Evolutionary conservation across 1,140 invertebrate species (phyloP), one percentile per base, ranked within the genome.

Genomic region (Wiebesia pumilae): DNA sequence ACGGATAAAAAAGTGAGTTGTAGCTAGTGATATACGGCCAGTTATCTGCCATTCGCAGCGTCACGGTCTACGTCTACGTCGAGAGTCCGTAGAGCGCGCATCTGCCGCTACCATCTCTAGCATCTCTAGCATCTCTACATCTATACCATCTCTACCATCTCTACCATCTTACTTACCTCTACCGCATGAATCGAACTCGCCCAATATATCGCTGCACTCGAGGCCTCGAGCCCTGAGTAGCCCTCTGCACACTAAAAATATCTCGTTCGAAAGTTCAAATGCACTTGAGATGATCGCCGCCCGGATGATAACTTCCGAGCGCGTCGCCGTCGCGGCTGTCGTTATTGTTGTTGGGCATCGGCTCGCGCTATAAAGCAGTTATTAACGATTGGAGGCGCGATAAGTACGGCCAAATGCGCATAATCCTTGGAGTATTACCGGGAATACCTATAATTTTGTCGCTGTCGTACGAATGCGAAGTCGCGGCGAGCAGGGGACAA

Each of bases 371-470:
- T 54, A 16, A 54, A 14, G 19, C 19, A 54, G 19, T 54, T 54
- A 54, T 54, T 54, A 54, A 54, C 51, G 16, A 54, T 54, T 21
- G 51, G 51, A 21, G 2, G 51, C 19, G 12, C 12, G 51, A 54
- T 21, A 21, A 54, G 51, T 54, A 21, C 19, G 19, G 10, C 51
- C 1, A 54, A 54, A 54, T 21, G 62, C n/a, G 24, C 6, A 30
- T 65, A 65, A 65, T 65, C 62, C 62, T n/a, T 65, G 3, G n/a
- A 65, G n/a, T 65, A 65, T n/a, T 69, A 69, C 65, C 65, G n/a
- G 65, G 30, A 69, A 69, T 35, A 35, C n/a, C 14, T 35, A 35
- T 69, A 65, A 65, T 65, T 27, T 65, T 30, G 7, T 1, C 27
- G 62, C 62, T 30, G 24, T 30, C 27, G n/a, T 65, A 30, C n/a